Conservation (phyloP, 2,113 vertebrate species). For the Cranoglanis bouderius region DNA sequence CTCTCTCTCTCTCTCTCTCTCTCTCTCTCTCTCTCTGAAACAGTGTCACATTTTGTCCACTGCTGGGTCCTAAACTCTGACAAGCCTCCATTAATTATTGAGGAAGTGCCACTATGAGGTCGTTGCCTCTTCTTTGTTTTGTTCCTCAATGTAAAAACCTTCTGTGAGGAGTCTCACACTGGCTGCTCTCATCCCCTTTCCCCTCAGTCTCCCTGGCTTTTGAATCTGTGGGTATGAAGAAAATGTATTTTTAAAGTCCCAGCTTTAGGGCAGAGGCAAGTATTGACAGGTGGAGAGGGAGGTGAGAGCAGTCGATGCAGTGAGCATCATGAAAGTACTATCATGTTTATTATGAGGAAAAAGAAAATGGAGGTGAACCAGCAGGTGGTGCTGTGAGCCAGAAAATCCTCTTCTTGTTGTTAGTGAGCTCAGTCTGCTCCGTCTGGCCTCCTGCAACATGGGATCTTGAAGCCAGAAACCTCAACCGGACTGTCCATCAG, state of each 20-base stretch:
- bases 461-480: not conserved
- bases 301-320: constrained; percentile 2
- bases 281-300: constrained; percentile 26
- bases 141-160: not conserved
- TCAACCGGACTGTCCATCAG: not conserved
- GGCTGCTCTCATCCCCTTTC: not conserved
- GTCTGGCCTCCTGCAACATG: not conserved
- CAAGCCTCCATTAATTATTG: constrained; percentile 48
- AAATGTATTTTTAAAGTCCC: constrained; percentile 21
- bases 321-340: not conserved
- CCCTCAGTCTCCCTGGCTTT: not conserved
- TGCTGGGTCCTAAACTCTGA: constrained; percentile 33
- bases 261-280: not conserved
- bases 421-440: not conserved
- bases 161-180: not conserved
- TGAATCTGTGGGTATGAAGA: constrained; percentile 9
- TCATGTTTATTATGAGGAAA: not conserved
- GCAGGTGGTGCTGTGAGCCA: constrained; percentile 53
- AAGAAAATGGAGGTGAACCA: constrained; percentile 13
- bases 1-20: not conserved
- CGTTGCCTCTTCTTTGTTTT: not conserved
- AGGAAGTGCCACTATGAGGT: constrained; percentile 30
- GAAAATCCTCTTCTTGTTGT: constrained; percentile 13
- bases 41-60: constrained; percentile 44
- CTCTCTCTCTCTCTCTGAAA: not conserved